These are phyloP conservation scores for Lasioglossum albipes DNA, from an alignment of 1,140 invertebrate species.

Conservation along the genomic window DNA sequence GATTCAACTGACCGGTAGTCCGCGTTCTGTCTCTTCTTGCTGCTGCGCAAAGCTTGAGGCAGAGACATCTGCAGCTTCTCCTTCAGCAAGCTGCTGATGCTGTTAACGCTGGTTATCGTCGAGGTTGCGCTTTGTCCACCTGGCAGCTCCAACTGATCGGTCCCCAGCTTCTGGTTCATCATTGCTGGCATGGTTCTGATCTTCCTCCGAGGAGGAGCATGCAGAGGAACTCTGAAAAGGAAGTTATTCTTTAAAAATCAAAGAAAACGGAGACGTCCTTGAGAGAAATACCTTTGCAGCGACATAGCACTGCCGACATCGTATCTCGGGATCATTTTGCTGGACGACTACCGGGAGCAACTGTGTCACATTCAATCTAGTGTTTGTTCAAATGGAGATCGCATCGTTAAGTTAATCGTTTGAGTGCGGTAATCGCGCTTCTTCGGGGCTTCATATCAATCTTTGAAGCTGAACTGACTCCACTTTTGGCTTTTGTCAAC, in stretches of 20 bases:
- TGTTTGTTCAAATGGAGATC: too few relatives aligned
- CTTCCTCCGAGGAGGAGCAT: constrained; percentile 71
- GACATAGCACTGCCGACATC: constrained; percentile 72
- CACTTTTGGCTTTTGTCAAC: too few relatives aligned
- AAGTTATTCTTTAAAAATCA: too few relatives aligned
- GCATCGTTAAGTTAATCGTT: too few relatives aligned
- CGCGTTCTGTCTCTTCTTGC: constrained; percentile 75
- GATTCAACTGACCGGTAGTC: constrained; percentile 72
- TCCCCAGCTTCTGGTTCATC: constrained; percentile 68
- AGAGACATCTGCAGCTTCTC: constrained; percentile 88
- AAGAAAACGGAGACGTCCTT: too few relatives aligned
- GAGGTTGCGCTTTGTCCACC: constrained; percentile 81
- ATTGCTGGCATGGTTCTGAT: constrained; percentile 59
- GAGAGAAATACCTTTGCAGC: constrained; percentile 67
- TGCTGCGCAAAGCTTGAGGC: constrained; percentile 75
- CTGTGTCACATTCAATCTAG: neutral
- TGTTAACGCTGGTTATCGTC: constrained; percentile 91
- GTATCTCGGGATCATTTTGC: constrained; percentile 71
- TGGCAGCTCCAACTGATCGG: constrained; percentile 72
- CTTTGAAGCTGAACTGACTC: too few relatives aligned
- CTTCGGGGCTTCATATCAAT: too few relatives aligned
- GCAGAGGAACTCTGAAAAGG: constrained; percentile 73
- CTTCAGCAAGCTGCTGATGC: constrained; percentile 88
- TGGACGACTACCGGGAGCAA: neutral
- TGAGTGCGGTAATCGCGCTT: too few relatives aligned